Evolutionary conservation across 2,797 vertebrate species (phyloP), one percentile per base, ranked within the genome.

Genomic region (Balearica regulorum): DNA sequence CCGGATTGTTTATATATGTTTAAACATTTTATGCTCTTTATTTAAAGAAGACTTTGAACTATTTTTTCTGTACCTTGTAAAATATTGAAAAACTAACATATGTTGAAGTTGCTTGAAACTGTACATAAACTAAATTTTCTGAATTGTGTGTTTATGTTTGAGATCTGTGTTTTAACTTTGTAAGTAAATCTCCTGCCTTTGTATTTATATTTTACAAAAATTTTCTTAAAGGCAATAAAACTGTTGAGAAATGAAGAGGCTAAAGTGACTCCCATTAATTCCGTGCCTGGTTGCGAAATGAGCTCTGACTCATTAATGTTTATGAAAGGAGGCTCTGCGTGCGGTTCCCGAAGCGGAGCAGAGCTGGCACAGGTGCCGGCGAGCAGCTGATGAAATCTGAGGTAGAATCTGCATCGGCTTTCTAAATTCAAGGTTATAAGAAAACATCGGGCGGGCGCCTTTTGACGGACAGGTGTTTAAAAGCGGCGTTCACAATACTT

Each of bases 161-260:
- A 98, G 98, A 99, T 98, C 98, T 98, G 98, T 99, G 99, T 99
- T 99, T 99, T 99, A 99, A 99, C 99, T 99, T 99, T 99, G 99
- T 99, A 99, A 99, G 99, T 99, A 99, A 99, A 99, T 99, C 98
- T 97, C 98, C 99, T 99, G 99, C 99, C 99, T 99, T 99, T 99
- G 99, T 99, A 99, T 99, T 99, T 99, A 99, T 99, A 99, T 99
- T 99, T 99, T 99, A 99, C 99, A 99, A 99, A 99, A 98, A 98
- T 98, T 99, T 98, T 99, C 99, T 99, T 99, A 99, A 99, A 99
- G 98, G 98, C 98, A 99, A 99, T 99, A 99, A 99, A 98, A 98
- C 98, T 97, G 97, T 98, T 98, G 98, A 98, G 97, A 98, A 98
- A 98, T 97, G 97, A 98, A 97, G 96, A 94, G 60, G 79, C 68